These are phyloP conservation scores for Diadegma fenestrale DNA, from an alignment of 2,888 invertebrate species.

Conservation along the genomic window DNA sequence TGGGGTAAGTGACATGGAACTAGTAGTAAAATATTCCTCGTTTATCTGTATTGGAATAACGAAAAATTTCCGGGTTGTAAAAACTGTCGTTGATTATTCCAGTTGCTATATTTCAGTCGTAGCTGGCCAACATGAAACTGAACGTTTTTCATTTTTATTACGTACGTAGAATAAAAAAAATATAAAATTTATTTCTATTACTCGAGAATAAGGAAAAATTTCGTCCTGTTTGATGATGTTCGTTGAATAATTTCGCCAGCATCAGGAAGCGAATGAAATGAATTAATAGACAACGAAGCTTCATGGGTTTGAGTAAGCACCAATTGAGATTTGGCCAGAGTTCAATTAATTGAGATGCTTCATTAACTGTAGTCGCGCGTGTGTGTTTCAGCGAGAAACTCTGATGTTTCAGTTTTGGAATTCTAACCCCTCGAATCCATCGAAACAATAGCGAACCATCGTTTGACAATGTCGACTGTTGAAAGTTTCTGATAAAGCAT, in stretches of 20 bases:
- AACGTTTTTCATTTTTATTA: background rate
- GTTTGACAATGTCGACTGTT: conserved; percentile 18
- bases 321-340: background rate
- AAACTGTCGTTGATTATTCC: background rate
- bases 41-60: background rate
- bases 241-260: background rate
- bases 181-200: background rate
- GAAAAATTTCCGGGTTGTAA: background rate
- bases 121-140: background rate
- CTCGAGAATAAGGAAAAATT: background rate
- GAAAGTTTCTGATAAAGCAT: conserved; percentile 36
- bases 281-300: background rate
- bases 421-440: background rate
- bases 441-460: background rate
- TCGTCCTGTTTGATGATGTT: background rate
- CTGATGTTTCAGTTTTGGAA: background rate
- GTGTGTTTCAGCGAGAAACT: background rate
- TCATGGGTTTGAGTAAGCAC: background rate
- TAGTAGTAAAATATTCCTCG: conserved; percentile 6
- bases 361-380: background rate
- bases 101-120: background rate
- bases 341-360: conserved; percentile 17
- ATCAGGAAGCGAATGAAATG: background rate
- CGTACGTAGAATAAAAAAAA: background rate
- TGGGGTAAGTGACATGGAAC: background rate